Evolutionary conservation across 2,797 vertebrate genomes (phyloP).

Genomic region (Apodemus agrarius): DNA sequence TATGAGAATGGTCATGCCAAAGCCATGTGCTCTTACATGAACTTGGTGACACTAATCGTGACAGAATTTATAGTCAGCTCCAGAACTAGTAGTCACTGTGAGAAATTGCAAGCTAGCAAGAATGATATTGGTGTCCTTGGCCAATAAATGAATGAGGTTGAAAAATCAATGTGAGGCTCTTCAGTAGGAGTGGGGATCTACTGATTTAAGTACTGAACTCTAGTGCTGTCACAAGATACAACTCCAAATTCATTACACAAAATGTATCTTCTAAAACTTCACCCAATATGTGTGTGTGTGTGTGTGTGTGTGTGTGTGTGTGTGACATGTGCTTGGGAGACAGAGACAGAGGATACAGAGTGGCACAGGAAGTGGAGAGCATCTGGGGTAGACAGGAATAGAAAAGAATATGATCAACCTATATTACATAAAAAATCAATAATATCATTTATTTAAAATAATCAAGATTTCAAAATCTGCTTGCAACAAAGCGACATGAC

Average conservation of each 20-base stretch:
- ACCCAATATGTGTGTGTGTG: no score
- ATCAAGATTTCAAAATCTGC: background rate
- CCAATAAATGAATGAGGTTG: background rate
- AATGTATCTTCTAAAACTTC: background rate
- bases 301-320: no score
- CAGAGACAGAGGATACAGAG: background rate
- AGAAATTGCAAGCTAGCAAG: background rate
- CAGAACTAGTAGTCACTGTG: no score
- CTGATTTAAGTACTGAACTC: background rate
- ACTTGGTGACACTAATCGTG: background rate
- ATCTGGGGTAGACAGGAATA: background rate
- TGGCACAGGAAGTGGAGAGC: background rate
- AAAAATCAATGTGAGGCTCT: background rate
- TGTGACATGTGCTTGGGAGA: background rate
- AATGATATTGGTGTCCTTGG: background rate
- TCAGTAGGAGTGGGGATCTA: rapidly evolving
- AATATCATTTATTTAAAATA: background rate
- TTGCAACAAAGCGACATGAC: background rate
- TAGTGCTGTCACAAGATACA: background rate
- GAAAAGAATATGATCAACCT: background rate
- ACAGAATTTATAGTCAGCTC: background rate
- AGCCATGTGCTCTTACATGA: background rate
- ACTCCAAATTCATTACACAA: background rate
- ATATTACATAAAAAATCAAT: background rate
- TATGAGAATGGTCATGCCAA: background rate